These are phyloP conservation scores for Peromyscus melanophrys DNA, from an alignment of 2,797 vertebrate genomes.

Conservation along the genomic window DNA sequence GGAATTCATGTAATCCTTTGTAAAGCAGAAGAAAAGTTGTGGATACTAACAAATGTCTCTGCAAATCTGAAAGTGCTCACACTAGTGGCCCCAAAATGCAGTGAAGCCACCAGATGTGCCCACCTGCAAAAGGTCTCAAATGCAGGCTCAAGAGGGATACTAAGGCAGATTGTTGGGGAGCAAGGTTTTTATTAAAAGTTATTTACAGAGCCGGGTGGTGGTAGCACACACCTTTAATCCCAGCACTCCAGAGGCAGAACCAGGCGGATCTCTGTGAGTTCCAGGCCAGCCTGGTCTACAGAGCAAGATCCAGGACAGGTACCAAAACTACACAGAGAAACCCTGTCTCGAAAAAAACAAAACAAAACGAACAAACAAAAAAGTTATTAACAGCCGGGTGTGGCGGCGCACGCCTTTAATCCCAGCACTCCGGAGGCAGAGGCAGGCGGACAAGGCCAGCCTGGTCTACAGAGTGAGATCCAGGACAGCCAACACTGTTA, in stretches of 20 bases:
- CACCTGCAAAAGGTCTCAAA: background rate
- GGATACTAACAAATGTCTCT: background rate
- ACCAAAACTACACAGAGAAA: too few species aligned
- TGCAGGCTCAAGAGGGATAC: background rate
- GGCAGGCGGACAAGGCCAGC: too few species aligned
- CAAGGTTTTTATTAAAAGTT: background rate
- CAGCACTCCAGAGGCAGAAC: background rate
- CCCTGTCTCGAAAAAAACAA: too few species aligned
- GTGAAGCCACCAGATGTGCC: background rate
- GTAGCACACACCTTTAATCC: background rate
- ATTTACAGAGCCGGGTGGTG: background rate
- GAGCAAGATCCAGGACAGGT: background rate
- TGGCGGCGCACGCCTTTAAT: background rate
- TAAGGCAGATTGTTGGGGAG: too few species aligned
- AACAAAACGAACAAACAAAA: too few species aligned
- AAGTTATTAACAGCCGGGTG: background rate
- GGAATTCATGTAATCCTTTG: background rate
- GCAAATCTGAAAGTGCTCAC: background rate
- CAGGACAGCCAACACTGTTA: too few species aligned
- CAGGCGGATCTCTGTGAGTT: background rate
- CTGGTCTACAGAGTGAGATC: too few species aligned
- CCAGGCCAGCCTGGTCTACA: background rate
- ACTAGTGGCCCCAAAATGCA: background rate
- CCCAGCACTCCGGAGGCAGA: background rate
- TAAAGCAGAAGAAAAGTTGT: background rate